These are phyloP conservation scores for Aphaenogaster floridana DNA, from an alignment of 1,140 invertebrate species.

Conservation along the genomic window DNA sequence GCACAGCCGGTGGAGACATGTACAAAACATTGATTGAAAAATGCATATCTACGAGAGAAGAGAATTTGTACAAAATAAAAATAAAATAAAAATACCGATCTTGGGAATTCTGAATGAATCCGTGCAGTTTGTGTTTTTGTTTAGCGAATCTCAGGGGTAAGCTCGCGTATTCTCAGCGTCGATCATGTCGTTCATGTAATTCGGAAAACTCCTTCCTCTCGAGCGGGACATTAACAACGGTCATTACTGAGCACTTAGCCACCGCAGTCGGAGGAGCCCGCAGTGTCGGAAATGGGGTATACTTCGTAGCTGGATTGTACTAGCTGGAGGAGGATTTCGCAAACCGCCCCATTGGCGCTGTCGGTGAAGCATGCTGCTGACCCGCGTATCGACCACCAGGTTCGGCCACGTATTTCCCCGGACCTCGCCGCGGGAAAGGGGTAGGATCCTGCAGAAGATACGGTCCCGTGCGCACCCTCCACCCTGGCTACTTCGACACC, in stretches of 20 bases:
- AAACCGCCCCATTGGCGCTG: constrained; percentile 80
- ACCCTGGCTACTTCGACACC: constrained; percentile 45
- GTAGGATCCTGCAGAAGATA: constrained; percentile 66
- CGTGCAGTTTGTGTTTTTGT: not conserved
- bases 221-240: constrained; percentile 66
- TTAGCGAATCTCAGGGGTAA: not conserved
- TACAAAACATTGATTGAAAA: constrained; percentile 30
- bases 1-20: too few relatives aligned
- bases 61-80: not conserved
- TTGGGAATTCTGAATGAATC: not conserved
- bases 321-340: constrained; percentile 76
- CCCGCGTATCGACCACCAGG: constrained; percentile 80
- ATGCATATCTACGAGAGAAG: not conserved
- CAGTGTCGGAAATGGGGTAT: constrained; percentile 73
- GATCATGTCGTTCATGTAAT: constrained; percentile 17
- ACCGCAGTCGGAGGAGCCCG: constrained; percentile 15
- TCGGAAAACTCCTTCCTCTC: constrained; percentile 29
- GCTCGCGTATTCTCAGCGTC: not conserved
- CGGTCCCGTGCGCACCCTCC: constrained; percentile 62
- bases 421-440: constrained; percentile 10
- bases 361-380: constrained; percentile 82
- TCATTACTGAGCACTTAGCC: constrained; percentile 64
- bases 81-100: constrained; percentile 4
- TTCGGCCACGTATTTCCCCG: constrained; percentile 41
- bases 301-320: constrained; percentile 79